Percentiles rank a stretch among this genome's conserved stretches.
Evolutionary conservation across 64 coral and sea anemone genomes (phyloP).

Genomic region (Stylophora pistillata): DNA sequence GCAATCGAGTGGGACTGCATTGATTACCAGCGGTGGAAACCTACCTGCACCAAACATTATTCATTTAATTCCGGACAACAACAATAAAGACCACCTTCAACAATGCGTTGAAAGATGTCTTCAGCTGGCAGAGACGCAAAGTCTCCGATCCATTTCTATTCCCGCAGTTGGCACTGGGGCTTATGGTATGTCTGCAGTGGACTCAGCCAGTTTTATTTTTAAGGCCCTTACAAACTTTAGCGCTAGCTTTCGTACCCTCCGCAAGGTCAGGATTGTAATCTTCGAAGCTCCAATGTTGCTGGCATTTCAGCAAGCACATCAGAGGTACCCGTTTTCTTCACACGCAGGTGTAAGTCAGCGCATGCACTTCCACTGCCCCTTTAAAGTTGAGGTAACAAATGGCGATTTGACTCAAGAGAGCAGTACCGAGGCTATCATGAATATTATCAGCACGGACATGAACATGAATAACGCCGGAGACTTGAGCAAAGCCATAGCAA

Average conservation of each 20-base stretch:
- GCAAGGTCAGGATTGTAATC: background rate
- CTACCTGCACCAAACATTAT: background rate
- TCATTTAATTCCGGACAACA: background rate
- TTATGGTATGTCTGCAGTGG: conserved; percentile 1
- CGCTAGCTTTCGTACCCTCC: background rate
- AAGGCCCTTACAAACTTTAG: conserved; percentile 34
- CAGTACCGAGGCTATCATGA: conserved; percentile 62
- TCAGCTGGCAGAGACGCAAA: background rate
- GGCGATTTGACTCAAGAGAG: conserved; percentile 51
- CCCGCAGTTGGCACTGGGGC: conserved; percentile 56
- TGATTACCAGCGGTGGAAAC: conserved; percentile 5
- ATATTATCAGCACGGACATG: conserved; percentile 67
- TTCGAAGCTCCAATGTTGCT: background rate
- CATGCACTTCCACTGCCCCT: too few species aligned
- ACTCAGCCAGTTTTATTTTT: conserved; percentile 57
- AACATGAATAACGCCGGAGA: conserved; percentile 59
- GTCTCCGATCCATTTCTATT: conserved; percentile 46
- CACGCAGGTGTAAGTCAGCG: too few species aligned
- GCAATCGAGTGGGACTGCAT: background rate
- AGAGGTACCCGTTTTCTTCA: background rate
- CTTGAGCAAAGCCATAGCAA: conserved; percentile 60
- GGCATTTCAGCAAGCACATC: background rate
- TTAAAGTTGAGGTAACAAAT: background rate
- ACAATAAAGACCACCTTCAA: background rate
- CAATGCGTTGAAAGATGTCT: conserved; percentile 58